phyloP scores from a whole-genome alignment of 2,113 vertebrate species.

The Caranx ignobilis region DNA sequence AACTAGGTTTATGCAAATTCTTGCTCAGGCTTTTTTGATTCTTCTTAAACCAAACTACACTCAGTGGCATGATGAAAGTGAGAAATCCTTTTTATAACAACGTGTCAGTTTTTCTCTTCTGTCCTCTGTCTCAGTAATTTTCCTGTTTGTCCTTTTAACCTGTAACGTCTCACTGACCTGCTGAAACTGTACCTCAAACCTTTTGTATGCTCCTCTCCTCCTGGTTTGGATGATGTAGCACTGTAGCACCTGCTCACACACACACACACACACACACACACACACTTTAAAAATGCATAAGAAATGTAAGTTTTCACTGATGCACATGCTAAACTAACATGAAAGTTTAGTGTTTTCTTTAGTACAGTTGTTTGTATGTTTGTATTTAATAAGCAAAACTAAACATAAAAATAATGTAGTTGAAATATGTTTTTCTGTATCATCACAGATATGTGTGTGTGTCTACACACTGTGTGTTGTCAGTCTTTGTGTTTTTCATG shows the following conservation, averaged over 20 bases:
- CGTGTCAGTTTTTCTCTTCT: slow-evolving; percentile 20
- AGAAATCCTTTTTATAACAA: slow-evolving; percentile 29
- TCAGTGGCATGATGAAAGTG: slow-evolving; percentile 40
- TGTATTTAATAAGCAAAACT: neutral
- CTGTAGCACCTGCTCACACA: slow-evolving; percentile 20
- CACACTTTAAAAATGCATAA: slow-evolving; percentile 2
- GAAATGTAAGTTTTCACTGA: neutral
- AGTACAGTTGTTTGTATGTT: neutral
- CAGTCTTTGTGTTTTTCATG: neutral
- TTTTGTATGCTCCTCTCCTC: slow-evolving; percentile 59
- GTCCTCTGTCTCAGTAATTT: slow-evolving; percentile 14
- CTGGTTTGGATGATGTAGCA: slow-evolving; percentile 44
- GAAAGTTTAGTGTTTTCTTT: neutral
- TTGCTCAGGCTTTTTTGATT: neutral
- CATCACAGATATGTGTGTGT: neutral
- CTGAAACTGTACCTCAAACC: slow-evolving; percentile 60
- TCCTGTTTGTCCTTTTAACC: slow-evolving; percentile 57
- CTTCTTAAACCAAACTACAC: slow-evolving; percentile 31
- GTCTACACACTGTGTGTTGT: slow-evolving; percentile 13
- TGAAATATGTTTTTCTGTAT: neutral
- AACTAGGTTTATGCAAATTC: neutral
- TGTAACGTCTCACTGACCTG: slow-evolving; percentile 51
- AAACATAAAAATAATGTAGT: neutral
- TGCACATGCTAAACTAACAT: slow-evolving; percentile 47
- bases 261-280: slow-evolving; percentile 11